Percentiles rank a stretch among this genome's conserved stretches.
Evolutionary conservation across 2,888 invertebrate species (phyloP).

Genomic region (Brachypalpus laphriformis): DNA sequence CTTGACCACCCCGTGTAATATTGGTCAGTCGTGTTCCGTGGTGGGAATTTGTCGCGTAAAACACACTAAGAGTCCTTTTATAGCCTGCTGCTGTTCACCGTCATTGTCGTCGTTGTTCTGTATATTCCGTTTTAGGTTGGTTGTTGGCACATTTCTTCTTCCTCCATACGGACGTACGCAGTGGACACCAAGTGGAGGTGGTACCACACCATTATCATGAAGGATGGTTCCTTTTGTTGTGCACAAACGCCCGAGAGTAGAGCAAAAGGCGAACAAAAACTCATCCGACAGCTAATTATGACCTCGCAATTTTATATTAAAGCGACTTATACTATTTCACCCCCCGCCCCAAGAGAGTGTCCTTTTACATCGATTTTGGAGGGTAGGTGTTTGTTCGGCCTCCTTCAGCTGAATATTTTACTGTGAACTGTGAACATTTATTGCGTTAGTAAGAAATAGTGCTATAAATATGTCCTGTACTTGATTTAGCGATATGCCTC

Average conservation of each 20-base stretch:
- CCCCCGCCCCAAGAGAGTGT: not conserved
- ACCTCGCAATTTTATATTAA: slow-evolving; percentile 80
- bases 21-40: slow-evolving; percentile 71
- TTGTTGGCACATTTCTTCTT: slow-evolving; percentile 60
- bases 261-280: slow-evolving; percentile 72
- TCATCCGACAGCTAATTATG: slow-evolving; percentile 81
- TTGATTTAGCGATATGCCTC: slow-evolving; percentile 78
- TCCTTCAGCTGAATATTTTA: slow-evolving; percentile 57
- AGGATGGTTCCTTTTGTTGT: slow-evolving; percentile 70
- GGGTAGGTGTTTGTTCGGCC: slow-evolving; percentile 63
- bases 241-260: slow-evolving; percentile 42
- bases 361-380: slow-evolving; percentile 62
- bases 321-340: slow-evolving; percentile 64
- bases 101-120: slow-evolving; percentile 21
- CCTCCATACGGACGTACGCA: slow-evolving; percentile 58
- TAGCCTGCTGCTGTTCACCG: slow-evolving; percentile 23
- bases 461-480: slow-evolving; percentile 83
- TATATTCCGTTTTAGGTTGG: slow-evolving; percentile 38
- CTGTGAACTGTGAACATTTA: slow-evolving; percentile 80
- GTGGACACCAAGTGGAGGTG: slow-evolving; percentile 42
- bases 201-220: slow-evolving; percentile 65
- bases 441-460: slow-evolving; percentile 79
- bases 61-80: slow-evolving; percentile 69
- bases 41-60: slow-evolving; percentile 74
- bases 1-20: slow-evolving; percentile 44